A percentile compares a stretch with the other conserved stretches of the same genome.
Conservation (phyloP, 2,113 vertebrate species). For the Formicarius rufipectus region DNA sequence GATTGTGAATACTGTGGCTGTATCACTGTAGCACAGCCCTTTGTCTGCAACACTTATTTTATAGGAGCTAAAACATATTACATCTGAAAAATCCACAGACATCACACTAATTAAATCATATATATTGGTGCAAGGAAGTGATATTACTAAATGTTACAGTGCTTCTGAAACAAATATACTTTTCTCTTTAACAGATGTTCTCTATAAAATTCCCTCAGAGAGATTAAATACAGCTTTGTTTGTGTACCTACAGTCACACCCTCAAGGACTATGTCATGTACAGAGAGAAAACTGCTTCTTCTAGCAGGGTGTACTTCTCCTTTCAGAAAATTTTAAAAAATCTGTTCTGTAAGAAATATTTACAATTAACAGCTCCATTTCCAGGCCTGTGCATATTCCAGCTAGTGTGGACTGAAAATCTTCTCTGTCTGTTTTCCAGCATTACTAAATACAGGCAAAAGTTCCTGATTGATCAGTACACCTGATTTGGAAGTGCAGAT, state of each 20-base stretch:
- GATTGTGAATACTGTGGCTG: neutral
- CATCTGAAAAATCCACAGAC: neutral
- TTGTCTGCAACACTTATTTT: slow-evolving; percentile 15
- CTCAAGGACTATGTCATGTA: neutral
- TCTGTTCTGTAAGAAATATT: neutral
- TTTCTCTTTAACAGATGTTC: slow-evolving; percentile 2
- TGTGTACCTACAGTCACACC: slow-evolving; percentile 20
- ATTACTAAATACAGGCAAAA: neutral
- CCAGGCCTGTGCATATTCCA: neutral
- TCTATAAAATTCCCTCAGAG: neutral
- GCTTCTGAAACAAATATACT: neutral
- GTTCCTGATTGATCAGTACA: neutral
- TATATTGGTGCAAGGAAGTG: neutral
- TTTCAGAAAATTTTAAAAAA: neutral
- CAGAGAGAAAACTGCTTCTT: neutral
- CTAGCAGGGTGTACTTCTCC: neutral
- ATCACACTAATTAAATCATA: neutral
- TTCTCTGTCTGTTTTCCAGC: neutral
- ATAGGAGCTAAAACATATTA: neutral
- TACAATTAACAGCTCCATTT: neutral
- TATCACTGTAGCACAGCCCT: neutral
- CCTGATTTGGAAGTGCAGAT: neutral
- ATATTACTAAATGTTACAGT: neutral
- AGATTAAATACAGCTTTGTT: slow-evolving; percentile 12
- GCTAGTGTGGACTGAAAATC: neutral